These are phyloP conservation scores for Carcharodon carcharias DNA, from an alignment of 2,797 vertebrate species.

Conservation along the genomic window DNA sequence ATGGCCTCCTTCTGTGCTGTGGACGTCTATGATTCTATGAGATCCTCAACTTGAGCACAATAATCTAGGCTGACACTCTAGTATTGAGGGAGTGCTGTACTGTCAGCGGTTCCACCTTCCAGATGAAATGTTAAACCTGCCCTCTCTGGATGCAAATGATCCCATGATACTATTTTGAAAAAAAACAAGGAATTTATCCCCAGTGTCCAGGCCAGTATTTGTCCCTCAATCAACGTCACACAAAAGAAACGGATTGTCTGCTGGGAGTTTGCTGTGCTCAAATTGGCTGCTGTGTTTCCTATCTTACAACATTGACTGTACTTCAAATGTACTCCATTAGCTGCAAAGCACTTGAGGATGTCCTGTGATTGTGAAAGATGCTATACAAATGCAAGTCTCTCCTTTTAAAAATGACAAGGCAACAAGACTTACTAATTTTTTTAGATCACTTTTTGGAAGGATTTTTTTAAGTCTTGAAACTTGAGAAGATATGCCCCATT, in stretches of 20 bases:
- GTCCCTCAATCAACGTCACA: not conserved
- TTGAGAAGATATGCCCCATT: not conserved
- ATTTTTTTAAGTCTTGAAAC: not conserved
- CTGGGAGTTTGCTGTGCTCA: not conserved
- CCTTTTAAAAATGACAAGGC: not conserved
- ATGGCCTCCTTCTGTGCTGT: too few relatives aligned
- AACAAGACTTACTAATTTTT: not conserved
- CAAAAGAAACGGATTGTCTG: not conserved
- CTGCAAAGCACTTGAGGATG: not conserved
- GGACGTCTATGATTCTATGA: too few relatives aligned
- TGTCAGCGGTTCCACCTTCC: not conserved
- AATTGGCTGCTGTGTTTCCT: not conserved
- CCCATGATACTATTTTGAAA: not conserved
- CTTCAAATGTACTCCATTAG: not conserved
- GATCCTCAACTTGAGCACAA: too few relatives aligned
- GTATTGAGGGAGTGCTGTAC: too few relatives aligned
- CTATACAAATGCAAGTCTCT: not conserved
- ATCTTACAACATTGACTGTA: not conserved
- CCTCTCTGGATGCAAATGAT: not conserved
- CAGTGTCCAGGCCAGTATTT: not conserved
- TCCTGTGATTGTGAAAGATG: not conserved
- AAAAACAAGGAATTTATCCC: not conserved
- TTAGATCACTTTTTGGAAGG: not conserved
- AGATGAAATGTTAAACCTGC: not conserved
- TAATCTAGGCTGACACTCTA: too few relatives aligned